Evolutionary conservation across 2,797 vertebrate species (phyloP), one percentile per base, ranked within the genome.

Genomic region (Leptodactylus fallax): DNA sequence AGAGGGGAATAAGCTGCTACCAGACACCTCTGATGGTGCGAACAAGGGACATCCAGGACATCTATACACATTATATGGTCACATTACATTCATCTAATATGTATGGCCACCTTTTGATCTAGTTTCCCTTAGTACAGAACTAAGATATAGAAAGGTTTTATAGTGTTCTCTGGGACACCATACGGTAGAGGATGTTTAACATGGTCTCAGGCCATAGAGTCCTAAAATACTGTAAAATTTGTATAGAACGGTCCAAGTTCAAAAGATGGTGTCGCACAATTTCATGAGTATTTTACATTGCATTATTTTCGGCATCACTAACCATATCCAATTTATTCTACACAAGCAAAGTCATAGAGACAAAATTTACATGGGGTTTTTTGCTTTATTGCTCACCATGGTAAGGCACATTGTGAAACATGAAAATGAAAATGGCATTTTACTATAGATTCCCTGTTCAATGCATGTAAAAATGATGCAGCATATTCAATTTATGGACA

Each of bases 341-440:
- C 7, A 81, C 47, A 63, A 13, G 9, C 21, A 53, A 79, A 56
- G 11, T 61, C 74, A 55, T 49, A 79, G 49, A 65, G 25, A n/a
- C 49, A 4, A 17, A 19, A 67, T 45, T 76, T 71, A 79, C 60
- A 87, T 47, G 60, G 74, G 63, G 58, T 53, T 53, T 67, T 85
- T 78, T n/a, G 77, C 69, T 85, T 89, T 89, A 89, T 89, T 89
- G 79, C 72, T 67, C 60, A 67, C 79, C 83, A 81, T 80, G 51
- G 55, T 58, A 79, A 79, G 51, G 84, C 83, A 89, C 71, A 83
- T 60, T 78, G 12, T 77, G 77, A 74, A 76, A 71, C 45, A 74
- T 36, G 14, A 82, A 78, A 69, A 79, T 74, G 60, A 61, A 60
- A 82, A n/a, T 60, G n/a, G 61, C 49, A 82, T 69, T 71, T 79